phyloP scores from a whole-genome alignment of 2,797 vertebrate genomes.

The Cirrhinus mrigala region DNA sequence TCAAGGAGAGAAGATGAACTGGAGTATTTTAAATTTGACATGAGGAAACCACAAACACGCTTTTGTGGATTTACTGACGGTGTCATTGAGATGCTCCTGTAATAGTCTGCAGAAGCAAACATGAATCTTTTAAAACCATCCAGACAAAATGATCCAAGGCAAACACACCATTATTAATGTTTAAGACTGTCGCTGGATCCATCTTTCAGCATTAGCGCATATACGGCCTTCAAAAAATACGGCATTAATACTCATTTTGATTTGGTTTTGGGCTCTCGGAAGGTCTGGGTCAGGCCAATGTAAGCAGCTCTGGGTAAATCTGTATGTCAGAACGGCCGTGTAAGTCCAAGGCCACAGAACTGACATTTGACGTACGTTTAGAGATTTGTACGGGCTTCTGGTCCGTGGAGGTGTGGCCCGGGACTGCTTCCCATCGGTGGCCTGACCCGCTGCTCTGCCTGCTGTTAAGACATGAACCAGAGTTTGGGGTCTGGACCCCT shows the following conservation, averaged over 20 bases:
- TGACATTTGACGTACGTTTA: slow-evolving; percentile 37
- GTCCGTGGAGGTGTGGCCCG: slow-evolving; percentile 42
- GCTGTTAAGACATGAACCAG: slow-evolving; percentile 65
- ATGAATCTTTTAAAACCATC: slow-evolving; percentile 32
- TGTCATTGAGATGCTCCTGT: slow-evolving; percentile 40
- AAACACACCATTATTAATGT: slow-evolving; percentile 1
- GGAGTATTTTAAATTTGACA: slow-evolving; percentile 34
- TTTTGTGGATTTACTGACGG: slow-evolving; percentile 56
- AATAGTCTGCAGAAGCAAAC: slow-evolving; percentile 46
- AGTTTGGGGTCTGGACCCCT: slow-evolving; percentile 62
- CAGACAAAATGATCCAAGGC: slow-evolving; percentile 8
- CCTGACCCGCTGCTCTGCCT: slow-evolving; percentile 58
- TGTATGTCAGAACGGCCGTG: slow-evolving; percentile 30
- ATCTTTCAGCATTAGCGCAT: not conserved
- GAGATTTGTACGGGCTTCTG: slow-evolving; percentile 38
- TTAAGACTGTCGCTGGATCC: slow-evolving; percentile 4
- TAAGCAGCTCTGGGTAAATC: slow-evolving; percentile 47
- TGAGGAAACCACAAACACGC: slow-evolving; percentile 47
- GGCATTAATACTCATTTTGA: slow-evolving; percentile 23
- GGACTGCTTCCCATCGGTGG: slow-evolving; percentile 59
- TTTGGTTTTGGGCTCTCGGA: slow-evolving; percentile 7
- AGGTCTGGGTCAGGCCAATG: slow-evolving; percentile 44
- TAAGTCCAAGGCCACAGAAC: slow-evolving; percentile 32
- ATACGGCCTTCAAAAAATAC: not conserved
- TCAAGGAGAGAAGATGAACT: slow-evolving; percentile 56